These are phyloP conservation scores for Caradrina kadenii DNA, from an alignment of 2,888 invertebrate species.

Conservation along the genomic window DNA sequence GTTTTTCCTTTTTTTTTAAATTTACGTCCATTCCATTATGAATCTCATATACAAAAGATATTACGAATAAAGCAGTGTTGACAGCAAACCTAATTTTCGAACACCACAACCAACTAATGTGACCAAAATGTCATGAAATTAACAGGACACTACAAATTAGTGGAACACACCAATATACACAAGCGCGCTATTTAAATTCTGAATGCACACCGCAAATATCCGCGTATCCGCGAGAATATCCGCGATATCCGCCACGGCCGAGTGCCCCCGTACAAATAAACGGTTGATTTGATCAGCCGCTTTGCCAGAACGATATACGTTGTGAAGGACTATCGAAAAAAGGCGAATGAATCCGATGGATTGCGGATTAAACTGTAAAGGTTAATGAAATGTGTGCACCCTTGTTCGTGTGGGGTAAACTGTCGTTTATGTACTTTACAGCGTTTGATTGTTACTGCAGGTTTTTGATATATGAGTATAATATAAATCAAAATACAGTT, in stretches of 20 bases:
- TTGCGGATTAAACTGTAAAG: conserved; percentile 69
- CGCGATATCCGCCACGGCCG: conserved; percentile 72
- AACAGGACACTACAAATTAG: conserved; percentile 63
- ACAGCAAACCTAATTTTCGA: conserved; percentile 43
- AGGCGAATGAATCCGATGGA: conserved; percentile 68
- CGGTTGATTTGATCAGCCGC: conserved; percentile 82
- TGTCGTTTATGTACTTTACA: conserved; percentile 34
- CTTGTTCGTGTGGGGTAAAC: conserved; percentile 56
- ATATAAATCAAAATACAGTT: background rate
- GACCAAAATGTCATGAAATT: conserved; percentile 49
- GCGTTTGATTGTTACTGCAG: conserved; percentile 10
- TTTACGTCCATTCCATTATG: background rate
- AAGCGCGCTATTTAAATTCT: conserved; percentile 64
- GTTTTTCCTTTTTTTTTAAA: background rate
- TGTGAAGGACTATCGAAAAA: conserved; percentile 69
- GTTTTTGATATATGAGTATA: background rate
- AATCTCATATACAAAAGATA: background rate
- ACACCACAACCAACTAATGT: conserved; percentile 41
- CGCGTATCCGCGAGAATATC: conserved; percentile 67
- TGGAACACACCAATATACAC: conserved; percentile 58
- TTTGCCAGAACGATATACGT: conserved; percentile 67
- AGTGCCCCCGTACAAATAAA: conserved; percentile 80
- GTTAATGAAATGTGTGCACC: conserved; percentile 74
- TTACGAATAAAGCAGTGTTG: conserved; percentile 16
- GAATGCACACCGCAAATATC: conserved; percentile 67